Conservation (phyloP, 2,797 vertebrate genomes). For the Sibirionetta formosa region DNA sequence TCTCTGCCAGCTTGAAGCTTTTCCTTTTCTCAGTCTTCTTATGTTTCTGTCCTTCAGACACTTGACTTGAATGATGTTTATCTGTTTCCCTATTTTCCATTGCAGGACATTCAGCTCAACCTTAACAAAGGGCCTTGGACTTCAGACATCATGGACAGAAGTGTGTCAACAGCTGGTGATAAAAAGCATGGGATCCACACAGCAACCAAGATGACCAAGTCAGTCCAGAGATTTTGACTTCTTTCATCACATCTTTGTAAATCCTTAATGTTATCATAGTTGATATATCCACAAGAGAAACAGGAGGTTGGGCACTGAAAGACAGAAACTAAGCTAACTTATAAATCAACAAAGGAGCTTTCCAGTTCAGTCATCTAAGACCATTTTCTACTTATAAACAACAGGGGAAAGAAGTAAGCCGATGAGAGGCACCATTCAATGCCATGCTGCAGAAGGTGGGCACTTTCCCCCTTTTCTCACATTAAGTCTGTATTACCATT, state of each 20-base stretch:
- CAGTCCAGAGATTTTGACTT: background rate
- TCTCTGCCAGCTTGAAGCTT: background rate
- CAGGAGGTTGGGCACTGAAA: background rate
- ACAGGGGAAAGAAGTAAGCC: background rate
- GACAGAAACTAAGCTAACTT: background rate
- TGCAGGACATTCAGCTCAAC: background rate
- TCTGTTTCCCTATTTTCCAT: background rate
- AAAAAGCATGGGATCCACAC: background rate
- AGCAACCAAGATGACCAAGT: background rate
- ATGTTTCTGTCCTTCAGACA: background rate
- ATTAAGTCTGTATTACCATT: background rate
- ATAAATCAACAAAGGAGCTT: background rate
- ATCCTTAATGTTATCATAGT: background rate
- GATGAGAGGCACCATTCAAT: background rate
- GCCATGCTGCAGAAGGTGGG: background rate
- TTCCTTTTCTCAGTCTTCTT: background rate
- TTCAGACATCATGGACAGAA: background rate
- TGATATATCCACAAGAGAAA: background rate
- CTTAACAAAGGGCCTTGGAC: background rate
- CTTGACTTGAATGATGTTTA: background rate
- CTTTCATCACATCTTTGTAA: background rate
- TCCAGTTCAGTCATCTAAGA: background rate
- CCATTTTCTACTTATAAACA: constrained; percentile 17
- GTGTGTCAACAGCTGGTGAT: background rate
- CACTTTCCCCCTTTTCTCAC: background rate